Percentiles rank a stretch among this genome's conserved stretches.
Evolutionary conservation across 2,113 vertebrate species (phyloP).

Genomic region (Oryctolagus cuniculus): mOryCun1.1 NC_091436.1:129688501-129689000

Average conservation of each 20-base stretch:
- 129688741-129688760: neutral
- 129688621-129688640: neutral
- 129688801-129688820: neutral
- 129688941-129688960: neutral
- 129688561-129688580: conserved; percentile 6
- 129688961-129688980: neutral
- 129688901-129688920: neutral
- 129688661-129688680: neutral
- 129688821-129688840: neutral
- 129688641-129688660: neutral
- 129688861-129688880: neutral
- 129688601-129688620: neutral
- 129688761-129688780: conserved; percentile 15
- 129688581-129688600: conserved; percentile 2
- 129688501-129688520: neutral
- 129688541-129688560: conserved; percentile 40
- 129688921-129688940: conserved; percentile 3
- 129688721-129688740: neutral
- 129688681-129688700: neutral
- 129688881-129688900: neutral
- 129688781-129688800: neutral
- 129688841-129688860: neutral
- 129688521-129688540: neutral
- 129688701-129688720: neutral
- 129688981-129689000: conserved; percentile 34